phyloP scores from a whole-genome alignment of 1,140 invertebrate species.

The Harpegnathos saltator region DNA sequence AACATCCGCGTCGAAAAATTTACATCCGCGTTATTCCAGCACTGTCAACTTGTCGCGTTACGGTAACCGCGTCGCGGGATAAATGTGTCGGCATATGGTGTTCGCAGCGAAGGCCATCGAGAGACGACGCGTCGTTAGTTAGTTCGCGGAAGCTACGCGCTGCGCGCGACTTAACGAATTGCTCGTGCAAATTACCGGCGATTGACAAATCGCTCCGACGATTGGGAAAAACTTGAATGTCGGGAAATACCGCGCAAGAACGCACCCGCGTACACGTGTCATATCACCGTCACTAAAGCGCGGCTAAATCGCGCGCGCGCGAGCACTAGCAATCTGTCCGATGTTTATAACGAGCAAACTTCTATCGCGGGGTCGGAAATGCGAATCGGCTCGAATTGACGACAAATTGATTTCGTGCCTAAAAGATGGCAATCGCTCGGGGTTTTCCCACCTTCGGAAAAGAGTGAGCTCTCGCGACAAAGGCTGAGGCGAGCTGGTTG shows the following conservation, averaged over 20 bases:
- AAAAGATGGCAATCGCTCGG: slow-evolving; percentile 36
- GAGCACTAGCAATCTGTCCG: slow-evolving; percentile 46
- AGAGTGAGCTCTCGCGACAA: not conserved
- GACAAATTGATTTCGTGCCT: slow-evolving; percentile 49
- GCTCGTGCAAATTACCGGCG: no score
- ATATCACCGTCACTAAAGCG: slow-evolving; percentile 9
- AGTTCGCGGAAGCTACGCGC: no score
- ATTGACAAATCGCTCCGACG: no score
- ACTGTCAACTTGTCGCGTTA: no score
- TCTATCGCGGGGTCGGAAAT: slow-evolving; percentile 26
- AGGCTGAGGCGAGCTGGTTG: no score
- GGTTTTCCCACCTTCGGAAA: not conserved
- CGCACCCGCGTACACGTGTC: slow-evolving; percentile 1
- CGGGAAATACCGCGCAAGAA: not conserved
- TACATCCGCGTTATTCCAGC: no score
- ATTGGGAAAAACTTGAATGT: slow-evolving; percentile 4
- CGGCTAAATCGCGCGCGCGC: slow-evolving; percentile 33
- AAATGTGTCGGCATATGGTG: no score
- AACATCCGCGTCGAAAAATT: no score
- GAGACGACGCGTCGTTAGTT: no score
- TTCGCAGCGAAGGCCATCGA: no score
- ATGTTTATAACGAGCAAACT: slow-evolving; percentile 58
- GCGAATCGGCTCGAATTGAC: slow-evolving; percentile 19
- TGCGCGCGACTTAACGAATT: no score
- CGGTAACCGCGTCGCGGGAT: no score